Percentiles rank a stretch among this genome's conserved stretches.
phyloP scores from a whole-genome alignment of 1,140 invertebrate genomes.

The Formica exsecta region DNA sequence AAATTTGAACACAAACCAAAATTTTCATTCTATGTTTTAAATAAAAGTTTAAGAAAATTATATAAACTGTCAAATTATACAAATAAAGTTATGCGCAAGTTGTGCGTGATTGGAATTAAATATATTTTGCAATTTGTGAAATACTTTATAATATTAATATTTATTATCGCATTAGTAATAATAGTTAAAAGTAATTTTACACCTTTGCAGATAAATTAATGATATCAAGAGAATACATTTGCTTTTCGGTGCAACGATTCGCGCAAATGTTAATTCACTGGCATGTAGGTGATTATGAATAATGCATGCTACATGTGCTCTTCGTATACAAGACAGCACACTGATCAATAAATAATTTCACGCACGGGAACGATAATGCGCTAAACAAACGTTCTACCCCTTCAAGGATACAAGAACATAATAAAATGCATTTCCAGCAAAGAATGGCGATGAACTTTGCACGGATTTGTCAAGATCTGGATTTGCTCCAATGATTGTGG shows the following conservation, averaged over 20 bases:
- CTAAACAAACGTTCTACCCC: conserved; percentile 24
- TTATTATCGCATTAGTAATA: background rate
- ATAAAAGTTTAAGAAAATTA: background rate
- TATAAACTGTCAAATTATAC: too few species aligned
- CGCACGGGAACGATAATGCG: conserved; percentile 64
- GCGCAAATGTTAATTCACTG: conserved; percentile 30
- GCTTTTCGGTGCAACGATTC: background rate
- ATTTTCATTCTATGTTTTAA: background rate
- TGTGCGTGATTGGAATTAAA: too few species aligned
- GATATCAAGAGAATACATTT: background rate
- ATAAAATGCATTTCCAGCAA: background rate
- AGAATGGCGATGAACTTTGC: conserved; percentile 54
- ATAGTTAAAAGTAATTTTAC: background rate
- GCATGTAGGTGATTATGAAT: conserved; percentile 69
- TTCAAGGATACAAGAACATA: conserved; percentile 69
- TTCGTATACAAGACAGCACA: conserved; percentile 67
- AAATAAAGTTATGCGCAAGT: too few species aligned
- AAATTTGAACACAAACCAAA: background rate
- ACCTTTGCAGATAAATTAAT: background rate
- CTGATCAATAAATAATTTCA: conserved; percentile 71
- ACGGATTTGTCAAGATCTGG: conserved; percentile 53
- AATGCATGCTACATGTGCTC: conserved; percentile 70
- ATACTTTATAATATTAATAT: background rate
- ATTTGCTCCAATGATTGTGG: conserved; percentile 6
- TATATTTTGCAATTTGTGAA: background rate